Conservation (phyloP, 2,888 invertebrate genomes). For the Mythimna impura region DNA sequence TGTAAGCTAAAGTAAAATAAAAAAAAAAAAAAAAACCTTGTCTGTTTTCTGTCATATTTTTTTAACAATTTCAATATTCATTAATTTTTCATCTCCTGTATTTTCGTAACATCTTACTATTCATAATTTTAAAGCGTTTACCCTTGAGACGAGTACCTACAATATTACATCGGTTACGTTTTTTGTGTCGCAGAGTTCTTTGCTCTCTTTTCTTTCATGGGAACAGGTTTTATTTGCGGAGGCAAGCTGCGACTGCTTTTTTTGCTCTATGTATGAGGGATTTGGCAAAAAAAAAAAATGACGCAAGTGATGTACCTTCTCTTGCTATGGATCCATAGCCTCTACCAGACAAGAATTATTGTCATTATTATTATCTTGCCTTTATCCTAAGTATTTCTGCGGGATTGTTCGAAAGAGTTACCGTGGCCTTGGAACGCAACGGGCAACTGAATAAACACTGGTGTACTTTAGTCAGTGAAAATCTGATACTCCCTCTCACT, state of each 20-base stretch:
- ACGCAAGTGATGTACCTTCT: not conserved
- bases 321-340: not conserved
- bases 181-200: constrained; percentile 40
- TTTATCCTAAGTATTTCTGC: too few species aligned
- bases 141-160: constrained; percentile 30
- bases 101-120: constrained; percentile 18
- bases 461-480: too few species aligned
- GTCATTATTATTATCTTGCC: too few species aligned
- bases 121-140: constrained; percentile 15
- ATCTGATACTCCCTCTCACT: too few species aligned
- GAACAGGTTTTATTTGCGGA: constrained; percentile 44
- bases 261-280: not conserved
- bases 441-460: too few species aligned
- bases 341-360: too few species aligned
- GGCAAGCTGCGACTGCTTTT: constrained; percentile 19
- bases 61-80: not conserved
- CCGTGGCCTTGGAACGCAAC: too few species aligned
- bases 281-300: not conserved
- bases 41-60: not conserved
- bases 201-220: constrained; percentile 35
- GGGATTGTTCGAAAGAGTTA: too few species aligned
- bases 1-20: too few species aligned
- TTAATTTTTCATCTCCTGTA: constrained; percentile 14
- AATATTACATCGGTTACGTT: constrained; percentile 17
- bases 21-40: too few species aligned